phyloP scores from a whole-genome alignment of 2,113 vertebrate species.

The Danio rerio region GRCz12tu NC_133189.1:39707501-39708000 shows the following conservation, averaged over 20 bases:
- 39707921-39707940: too few species aligned
- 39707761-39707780: neutral
- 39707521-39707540: slow-evolving; percentile 51
- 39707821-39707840: neutral
- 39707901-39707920: too few species aligned
- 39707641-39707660: neutral
- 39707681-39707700: too few species aligned
- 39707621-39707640: slow-evolving; percentile 16
- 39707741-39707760: neutral
- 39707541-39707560: slow-evolving; percentile 45
- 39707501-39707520: slow-evolving; percentile 98
- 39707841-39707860: neutral
- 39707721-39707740: neutral
- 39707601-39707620: slow-evolving; percentile 16
- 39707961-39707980: too few species aligned
- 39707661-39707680: neutral
- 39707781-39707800: neutral
- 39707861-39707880: too few species aligned
- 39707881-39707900: too few species aligned
- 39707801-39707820: neutral
- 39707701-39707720: neutral
- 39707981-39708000: too few species aligned
- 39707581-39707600: slow-evolving; percentile 23
- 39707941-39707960: too few species aligned
- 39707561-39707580: slow-evolving; percentile 47